Conservation (phyloP, 2,113 vertebrate species). For the Brachionichthys hirsutus region DNA sequence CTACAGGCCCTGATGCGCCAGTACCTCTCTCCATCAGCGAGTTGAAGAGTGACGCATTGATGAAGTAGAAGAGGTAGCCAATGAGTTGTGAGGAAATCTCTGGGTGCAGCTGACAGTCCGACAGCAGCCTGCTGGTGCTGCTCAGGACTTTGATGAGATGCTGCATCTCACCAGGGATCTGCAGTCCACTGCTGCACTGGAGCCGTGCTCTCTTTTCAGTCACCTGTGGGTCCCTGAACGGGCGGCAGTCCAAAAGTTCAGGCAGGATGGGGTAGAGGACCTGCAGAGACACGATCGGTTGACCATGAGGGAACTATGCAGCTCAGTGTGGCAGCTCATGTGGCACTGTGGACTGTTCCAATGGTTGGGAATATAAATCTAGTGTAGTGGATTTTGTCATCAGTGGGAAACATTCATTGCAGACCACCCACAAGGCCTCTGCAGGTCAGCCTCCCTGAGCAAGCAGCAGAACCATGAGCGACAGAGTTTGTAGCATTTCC, state of each 20-base stretch:
- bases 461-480: constrained; percentile 8
- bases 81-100: constrained; percentile 79
- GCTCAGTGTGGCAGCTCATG: constrained; percentile 17
- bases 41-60: constrained; percentile 83
- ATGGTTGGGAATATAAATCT: constrained; percentile 48
- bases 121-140: constrained; percentile 65
- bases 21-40: constrained; percentile 83
- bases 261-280: constrained; percentile 77
- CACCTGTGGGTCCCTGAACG: constrained; percentile 57
- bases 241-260: constrained; percentile 76
- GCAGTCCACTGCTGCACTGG: constrained; percentile 39
- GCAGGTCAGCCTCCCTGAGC: not conserved
- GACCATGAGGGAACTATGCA: constrained; percentile 4
- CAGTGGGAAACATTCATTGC: constrained; percentile 35
- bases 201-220: constrained; percentile 16
- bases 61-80: constrained; percentile 82
- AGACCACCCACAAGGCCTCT: constrained; percentile 61
- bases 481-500: constrained; percentile 25
- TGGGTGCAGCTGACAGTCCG: constrained; percentile 70
- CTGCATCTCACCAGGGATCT: constrained; percentile 55
- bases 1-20: not conserved
- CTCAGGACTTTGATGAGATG: constrained; percentile 68
- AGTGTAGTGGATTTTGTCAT: constrained; percentile 38
- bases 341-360: constrained; percentile 44
- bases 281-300: constrained; percentile 44